Percentiles rank a stretch among this genome's conserved stretches.
Conservation (phyloP, 2,888 invertebrate genomes). For the Hypsopygia costalis region DNA sequence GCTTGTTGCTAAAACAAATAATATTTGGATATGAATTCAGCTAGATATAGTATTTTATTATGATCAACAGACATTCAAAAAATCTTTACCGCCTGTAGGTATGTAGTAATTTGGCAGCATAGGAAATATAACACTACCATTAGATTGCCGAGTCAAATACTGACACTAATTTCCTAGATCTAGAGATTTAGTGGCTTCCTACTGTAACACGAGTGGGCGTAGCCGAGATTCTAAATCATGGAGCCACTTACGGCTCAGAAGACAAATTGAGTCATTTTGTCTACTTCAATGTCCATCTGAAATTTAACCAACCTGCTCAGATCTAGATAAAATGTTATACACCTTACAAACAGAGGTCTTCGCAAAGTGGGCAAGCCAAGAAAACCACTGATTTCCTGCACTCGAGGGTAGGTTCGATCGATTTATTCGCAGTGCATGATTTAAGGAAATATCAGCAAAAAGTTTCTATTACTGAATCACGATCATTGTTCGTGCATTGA, state of each 20-base stretch:
- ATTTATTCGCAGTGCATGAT: conserved; percentile 13
- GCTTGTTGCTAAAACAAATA: too few species aligned
- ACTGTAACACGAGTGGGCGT: conserved; percentile 52
- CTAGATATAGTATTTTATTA: too few species aligned
- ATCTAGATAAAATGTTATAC: conserved; percentile 3
- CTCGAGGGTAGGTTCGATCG: conserved; percentile 9
- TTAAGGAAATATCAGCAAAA: conserved; percentile 10
- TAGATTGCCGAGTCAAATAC: conserved; percentile 31
- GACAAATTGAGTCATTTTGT: conserved; percentile 66
- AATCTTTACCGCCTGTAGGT: too few species aligned
- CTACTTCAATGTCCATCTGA: conserved; percentile 45
- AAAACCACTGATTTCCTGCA: conserved; percentile 9
- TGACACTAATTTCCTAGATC: conserved; percentile 45
- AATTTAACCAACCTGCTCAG: conserved; percentile 18
- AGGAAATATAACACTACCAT: conserved; percentile 22
- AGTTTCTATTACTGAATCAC: conserved; percentile 8
- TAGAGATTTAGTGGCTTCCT: conserved; percentile 59
- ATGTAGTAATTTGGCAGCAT: too few species aligned
- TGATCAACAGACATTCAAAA: too few species aligned
- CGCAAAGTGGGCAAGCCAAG: neutral
- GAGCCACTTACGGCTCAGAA: conserved; percentile 51
- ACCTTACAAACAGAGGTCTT: neutral
- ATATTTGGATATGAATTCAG: too few species aligned
- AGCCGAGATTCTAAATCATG: conserved; percentile 57
- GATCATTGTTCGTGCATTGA: neutral